Evolutionary conservation across 1,140 invertebrate genomes (phyloP).

Genomic region (Aphaenogaster floridana): DNA sequence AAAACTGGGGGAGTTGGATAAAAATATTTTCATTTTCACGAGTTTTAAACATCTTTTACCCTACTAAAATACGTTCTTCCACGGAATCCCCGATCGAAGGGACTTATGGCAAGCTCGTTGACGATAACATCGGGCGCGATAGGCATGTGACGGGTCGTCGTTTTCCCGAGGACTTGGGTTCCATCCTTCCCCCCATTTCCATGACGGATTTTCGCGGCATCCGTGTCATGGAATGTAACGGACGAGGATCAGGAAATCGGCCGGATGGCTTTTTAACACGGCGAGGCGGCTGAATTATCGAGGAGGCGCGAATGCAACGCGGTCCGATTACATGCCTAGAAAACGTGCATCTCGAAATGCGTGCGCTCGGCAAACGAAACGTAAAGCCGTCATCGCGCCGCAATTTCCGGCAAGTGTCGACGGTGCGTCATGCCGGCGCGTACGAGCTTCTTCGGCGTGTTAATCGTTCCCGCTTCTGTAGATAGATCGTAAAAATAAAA

Average conservation of each 20-base stretch:
- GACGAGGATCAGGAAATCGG: slow-evolving; percentile 66
- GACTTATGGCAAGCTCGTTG: background rate
- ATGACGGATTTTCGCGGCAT: slow-evolving; percentile 65
- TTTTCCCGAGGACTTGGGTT: slow-evolving; percentile 36
- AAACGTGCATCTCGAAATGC: slow-evolving; percentile 28
- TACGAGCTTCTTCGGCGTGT: slow-evolving; percentile 22
- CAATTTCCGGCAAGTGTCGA: slow-evolving; percentile 52
- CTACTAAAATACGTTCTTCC: background rate
- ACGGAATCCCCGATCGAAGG: background rate
- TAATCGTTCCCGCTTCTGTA: slow-evolving; percentile 42
- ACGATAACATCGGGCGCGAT: background rate
- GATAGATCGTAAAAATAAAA: slow-evolving; percentile 45
- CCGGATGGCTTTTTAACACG: slow-evolving; percentile 49
- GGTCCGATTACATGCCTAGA: slow-evolving; percentile 26
- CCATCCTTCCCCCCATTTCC: slow-evolving; percentile 65
- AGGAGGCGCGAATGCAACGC: slow-evolving; percentile 36
- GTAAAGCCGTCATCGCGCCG: slow-evolving; percentile 38
- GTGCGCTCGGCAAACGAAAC: slow-evolving; percentile 20
- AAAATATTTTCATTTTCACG: background rate
- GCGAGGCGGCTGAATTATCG: slow-evolving; percentile 48
- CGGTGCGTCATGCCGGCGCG: slow-evolving; percentile 1
- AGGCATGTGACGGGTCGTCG: slow-evolving; percentile 39
- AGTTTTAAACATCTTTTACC: background rate
- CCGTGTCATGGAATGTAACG: slow-evolving; percentile 69
- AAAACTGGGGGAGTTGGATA: background rate